Percentiles rank a stretch among this genome's conserved stretches.
Conservation (phyloP, 2,888 invertebrate species). For the Leptinotarsa tumamoca region DNA sequence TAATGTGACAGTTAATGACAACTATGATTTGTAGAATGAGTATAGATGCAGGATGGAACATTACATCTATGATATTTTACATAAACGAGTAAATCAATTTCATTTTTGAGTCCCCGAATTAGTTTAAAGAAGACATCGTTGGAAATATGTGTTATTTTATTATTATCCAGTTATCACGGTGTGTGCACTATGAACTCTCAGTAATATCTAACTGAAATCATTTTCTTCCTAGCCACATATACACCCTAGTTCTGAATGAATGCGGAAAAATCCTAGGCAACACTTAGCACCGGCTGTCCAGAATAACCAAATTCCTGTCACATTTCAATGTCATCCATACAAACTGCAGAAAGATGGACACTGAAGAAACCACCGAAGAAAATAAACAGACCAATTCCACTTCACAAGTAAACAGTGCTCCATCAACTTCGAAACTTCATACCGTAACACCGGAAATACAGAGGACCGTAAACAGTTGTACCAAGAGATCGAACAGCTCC, state of each 20-base stretch:
- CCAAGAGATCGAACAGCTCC: conserved; percentile 55
- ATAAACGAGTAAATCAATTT: too few relatives aligned
- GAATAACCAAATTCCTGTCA: conserved; percentile 47
- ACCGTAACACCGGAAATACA: conserved; percentile 53
- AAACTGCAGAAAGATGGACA: conserved; percentile 48
- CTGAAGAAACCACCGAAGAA: conserved; percentile 32
- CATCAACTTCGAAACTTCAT: conserved; percentile 39
- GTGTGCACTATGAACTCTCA: too few relatives aligned
- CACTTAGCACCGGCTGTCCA: conserved; percentile 48
- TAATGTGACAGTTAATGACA: too few relatives aligned
- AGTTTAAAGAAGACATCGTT: too few relatives aligned
- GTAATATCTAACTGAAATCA: too few relatives aligned
- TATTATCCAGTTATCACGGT: background rate
- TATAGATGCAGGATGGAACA: too few relatives aligned
- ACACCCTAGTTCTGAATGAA: background rate
- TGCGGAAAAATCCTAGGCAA: conserved; percentile 46
- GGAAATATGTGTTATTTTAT: too few relatives aligned
- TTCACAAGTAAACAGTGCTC: conserved; percentile 49
- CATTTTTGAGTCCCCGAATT: too few relatives aligned
- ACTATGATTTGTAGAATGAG: too few relatives aligned
- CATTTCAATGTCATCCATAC: conserved; percentile 49
- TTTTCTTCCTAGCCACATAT: too few relatives aligned
- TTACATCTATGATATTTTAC: too few relatives aligned
- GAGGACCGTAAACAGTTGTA: conserved; percentile 47
- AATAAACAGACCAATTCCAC: conserved; percentile 35